These are phyloP conservation scores for Lagocephalus sceleratus DNA, from an alignment of 2,797 vertebrate genomes.

Conservation along the genomic window DNA sequence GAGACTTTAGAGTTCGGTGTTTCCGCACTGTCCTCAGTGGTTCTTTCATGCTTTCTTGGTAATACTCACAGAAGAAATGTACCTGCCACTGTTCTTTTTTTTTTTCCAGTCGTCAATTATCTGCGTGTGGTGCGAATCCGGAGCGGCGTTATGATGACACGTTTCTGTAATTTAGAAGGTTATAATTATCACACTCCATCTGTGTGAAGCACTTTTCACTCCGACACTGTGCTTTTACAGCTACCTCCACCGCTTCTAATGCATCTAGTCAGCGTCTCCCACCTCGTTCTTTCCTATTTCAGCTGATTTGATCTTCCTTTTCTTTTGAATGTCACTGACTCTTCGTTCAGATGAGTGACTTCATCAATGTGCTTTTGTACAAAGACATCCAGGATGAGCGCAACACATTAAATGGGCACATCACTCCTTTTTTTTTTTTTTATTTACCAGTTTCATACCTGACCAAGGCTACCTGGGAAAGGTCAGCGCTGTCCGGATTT, in stretches of 20 bases:
- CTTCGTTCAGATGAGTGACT: constrained; percentile 13
- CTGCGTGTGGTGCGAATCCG: too few relatives aligned
- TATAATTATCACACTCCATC: background rate
- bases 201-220: background rate
- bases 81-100: background rate
- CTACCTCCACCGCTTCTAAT: background rate
- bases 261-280: background rate
- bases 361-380: background rate
- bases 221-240: background rate
- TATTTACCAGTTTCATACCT: constrained; percentile 49
- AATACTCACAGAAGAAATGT: background rate
- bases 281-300: background rate
- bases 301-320: constrained; percentile 4
- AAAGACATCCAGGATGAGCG: constrained; percentile 7
- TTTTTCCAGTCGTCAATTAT: too few relatives aligned
- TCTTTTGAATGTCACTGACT: constrained; percentile 11
- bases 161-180: background rate
- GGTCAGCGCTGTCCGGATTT: constrained; percentile 56
- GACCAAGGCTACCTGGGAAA: constrained; percentile 58
- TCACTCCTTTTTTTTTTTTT: background rate
- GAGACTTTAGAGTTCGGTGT: too few relatives aligned
- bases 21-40: too few relatives aligned
- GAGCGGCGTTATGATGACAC: background rate
- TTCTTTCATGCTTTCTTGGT: too few relatives aligned
- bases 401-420: background rate